Percentiles rank a stretch among this genome's conserved stretches.
phyloP scores from a whole-genome alignment of 2,797 vertebrate genomes.

The Scolopax bukidnonensis region DNA sequence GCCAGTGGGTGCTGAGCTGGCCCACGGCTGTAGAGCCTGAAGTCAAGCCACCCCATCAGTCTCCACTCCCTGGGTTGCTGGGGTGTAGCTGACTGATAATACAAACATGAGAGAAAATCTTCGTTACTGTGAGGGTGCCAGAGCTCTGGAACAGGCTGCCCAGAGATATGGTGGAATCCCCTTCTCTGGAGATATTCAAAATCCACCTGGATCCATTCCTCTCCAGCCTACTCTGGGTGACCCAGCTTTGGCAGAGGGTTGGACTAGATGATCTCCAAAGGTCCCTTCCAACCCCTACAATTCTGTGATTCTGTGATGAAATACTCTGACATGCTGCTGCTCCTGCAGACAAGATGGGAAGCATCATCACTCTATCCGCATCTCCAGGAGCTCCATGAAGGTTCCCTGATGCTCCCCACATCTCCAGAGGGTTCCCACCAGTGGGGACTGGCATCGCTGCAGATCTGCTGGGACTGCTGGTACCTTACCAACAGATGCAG shows the following conservation, averaged over 20 bases:
- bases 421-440: rapidly evolving
- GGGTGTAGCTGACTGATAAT: not conserved
- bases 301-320: too few relatives aligned
- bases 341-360: not conserved
- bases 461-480: not conserved
- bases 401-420: not conserved
- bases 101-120: too few relatives aligned
- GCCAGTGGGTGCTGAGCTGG: not conserved
- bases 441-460: rapidly evolving
- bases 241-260: too few relatives aligned
- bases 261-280: too few relatives aligned
- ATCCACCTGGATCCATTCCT: too few relatives aligned
- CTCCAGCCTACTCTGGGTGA: too few relatives aligned
- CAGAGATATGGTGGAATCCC: too few relatives aligned
- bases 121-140: too few relatives aligned
- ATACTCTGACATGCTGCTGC: not conserved
- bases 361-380: not conserved
- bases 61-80: not conserved
- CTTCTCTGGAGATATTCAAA: too few relatives aligned
- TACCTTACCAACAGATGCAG: not conserved
- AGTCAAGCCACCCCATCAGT: not conserved
- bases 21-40: not conserved
- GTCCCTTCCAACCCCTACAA: too few relatives aligned
- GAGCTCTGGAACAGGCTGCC: too few relatives aligned
- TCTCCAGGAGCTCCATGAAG: not conserved